Evolutionary conservation across 2,797 vertebrate species (phyloP).

Genomic region (Xenopus petersii): DNA sequence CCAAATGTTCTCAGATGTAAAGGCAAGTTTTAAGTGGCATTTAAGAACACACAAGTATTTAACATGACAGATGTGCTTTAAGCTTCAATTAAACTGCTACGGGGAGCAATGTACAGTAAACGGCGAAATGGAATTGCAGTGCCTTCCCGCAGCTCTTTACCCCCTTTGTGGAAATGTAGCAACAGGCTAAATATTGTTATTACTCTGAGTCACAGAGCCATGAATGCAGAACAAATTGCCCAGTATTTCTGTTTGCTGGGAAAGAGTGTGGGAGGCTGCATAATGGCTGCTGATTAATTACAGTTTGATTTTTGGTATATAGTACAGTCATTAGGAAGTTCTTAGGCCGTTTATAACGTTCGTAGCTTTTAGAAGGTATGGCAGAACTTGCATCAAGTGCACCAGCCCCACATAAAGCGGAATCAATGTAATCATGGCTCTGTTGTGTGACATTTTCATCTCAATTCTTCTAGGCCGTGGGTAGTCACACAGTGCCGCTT

Average conservation of each 20-base stretch:
- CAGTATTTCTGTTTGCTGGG: background rate
- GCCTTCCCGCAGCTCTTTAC: background rate
- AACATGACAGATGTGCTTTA: no score
- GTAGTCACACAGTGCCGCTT: background rate
- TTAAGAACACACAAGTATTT: no score
- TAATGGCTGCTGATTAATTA: conserved; percentile 33
- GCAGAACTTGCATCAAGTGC: background rate
- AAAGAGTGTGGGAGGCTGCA: conserved; percentile 6
- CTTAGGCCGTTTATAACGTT: no score
- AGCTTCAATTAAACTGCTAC: no score
- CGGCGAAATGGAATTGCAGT: background rate
- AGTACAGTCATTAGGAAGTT: background rate
- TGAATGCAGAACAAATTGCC: conserved; percentile 1
- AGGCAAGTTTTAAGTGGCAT: no score
- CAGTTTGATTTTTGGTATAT: background rate
- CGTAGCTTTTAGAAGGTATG: background rate
- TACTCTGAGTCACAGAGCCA: background rate
- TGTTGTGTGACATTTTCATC: background rate
- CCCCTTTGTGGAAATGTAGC: background rate
- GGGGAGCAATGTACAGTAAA: background rate
- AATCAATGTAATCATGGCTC: background rate
- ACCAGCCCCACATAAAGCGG: background rate
- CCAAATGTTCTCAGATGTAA: no score
- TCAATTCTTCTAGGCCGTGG: background rate
- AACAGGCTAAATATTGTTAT: conserved; percentile 5